Conservation (phyloP, 2,113 vertebrate species). For the Melanerpes formicivorus region DNA sequence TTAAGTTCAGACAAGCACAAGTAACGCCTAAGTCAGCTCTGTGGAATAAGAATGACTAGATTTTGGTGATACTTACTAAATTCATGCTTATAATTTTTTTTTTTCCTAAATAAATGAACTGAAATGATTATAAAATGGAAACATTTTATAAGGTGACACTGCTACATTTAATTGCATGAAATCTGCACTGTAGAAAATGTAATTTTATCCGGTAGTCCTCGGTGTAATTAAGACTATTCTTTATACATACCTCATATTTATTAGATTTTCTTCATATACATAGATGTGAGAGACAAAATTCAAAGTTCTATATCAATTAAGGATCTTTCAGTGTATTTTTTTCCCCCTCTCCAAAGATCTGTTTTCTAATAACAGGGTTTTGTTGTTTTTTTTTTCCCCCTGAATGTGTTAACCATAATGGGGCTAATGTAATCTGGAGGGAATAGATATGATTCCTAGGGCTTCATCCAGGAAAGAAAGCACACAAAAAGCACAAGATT, state of each 20-base stretch:
- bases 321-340: conserved; percentile 14
- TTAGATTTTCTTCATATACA: conserved; percentile 67
- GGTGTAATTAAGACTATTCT: conserved; percentile 80
- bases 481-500: conserved; percentile 63
- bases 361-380: conserved; percentile 40
- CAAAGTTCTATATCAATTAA: conserved; percentile 72
- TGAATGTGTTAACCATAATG: conserved; percentile 38
- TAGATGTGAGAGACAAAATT: conserved; percentile 66
- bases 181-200: conserved; percentile 80
- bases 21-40: conserved; percentile 73
- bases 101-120: conserved; percentile 77
- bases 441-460: conserved; percentile 45
- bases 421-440: conserved; percentile 50
- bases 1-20: conserved; percentile 83
- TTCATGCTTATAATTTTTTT: conserved; percentile 78
- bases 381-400: background rate
- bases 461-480: conserved; percentile 46
- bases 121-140: conserved; percentile 86
- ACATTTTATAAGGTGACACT: conserved; percentile 80
- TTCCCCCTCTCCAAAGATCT: conserved; percentile 29
- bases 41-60: conserved; percentile 72
- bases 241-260: conserved; percentile 72
- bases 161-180: conserved; percentile 80
- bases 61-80: conserved; percentile 78
- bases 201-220: conserved; percentile 78